Percentiles rank a stretch among this genome's conserved stretches.
Evolutionary conservation across 2,888 invertebrate genomes (phyloP).

Genomic region (Periphyllus acericola): DNA sequence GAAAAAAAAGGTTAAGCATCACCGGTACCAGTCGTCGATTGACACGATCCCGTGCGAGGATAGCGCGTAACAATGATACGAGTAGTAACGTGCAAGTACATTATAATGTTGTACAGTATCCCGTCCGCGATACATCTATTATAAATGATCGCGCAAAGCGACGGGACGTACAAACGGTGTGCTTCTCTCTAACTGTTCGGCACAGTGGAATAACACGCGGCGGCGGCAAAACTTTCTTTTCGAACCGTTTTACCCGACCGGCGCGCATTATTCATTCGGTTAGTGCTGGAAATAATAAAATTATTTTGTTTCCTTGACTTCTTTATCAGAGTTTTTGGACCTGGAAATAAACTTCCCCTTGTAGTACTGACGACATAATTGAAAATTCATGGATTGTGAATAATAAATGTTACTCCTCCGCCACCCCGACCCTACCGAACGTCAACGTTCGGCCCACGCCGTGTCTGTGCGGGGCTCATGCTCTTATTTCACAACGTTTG

Average conservation of each 20-base stretch:
- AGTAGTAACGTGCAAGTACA: background rate
- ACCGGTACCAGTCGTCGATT: too few relatives aligned
- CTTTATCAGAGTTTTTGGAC: conserved; percentile 59
- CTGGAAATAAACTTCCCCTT: conserved; percentile 56
- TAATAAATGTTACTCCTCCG: conserved; percentile 51
- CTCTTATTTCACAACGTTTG: conserved; percentile 22
- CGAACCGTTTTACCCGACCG: conserved; percentile 6
- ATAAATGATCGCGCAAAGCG: background rate
- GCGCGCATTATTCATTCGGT: conserved; percentile 54
- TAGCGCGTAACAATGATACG: background rate
- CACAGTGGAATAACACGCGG: background rate
- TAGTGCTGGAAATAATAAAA: conserved; percentile 60
- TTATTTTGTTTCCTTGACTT: conserved; percentile 52
- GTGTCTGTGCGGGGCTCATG: background rate
- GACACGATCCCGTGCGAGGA: background rate
- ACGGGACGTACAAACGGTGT: background rate
- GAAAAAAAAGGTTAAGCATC: too few relatives aligned
- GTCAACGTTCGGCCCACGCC: background rate
- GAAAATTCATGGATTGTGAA: conserved; percentile 61
- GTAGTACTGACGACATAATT: conserved; percentile 57
- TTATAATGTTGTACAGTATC: too few relatives aligned
- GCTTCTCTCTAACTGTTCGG: background rate
- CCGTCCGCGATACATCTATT: too few relatives aligned
- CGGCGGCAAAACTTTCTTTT: conserved; percentile 43
- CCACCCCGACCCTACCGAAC: background rate